A percentile compares a stretch with the other conserved stretches of the same genome.
Conservation (phyloP, 2,113 vertebrate species). For the Lasiurus cinereus region DNA sequence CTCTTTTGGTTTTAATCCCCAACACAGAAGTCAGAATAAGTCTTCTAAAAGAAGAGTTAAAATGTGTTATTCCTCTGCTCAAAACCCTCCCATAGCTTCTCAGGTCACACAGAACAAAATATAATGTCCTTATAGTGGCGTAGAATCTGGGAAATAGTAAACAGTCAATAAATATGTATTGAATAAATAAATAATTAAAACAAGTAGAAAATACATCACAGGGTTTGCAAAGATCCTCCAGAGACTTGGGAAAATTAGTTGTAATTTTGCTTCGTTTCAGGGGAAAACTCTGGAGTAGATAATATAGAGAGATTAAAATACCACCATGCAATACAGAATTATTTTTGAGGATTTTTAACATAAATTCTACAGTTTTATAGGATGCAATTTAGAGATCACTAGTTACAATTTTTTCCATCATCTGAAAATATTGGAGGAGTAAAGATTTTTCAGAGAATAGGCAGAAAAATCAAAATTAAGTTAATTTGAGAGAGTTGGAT, state of each 20-base stretch:
- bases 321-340: background rate
- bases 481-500: background rate
- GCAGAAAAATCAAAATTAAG: constrained; percentile 9
- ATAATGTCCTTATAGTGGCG: background rate
- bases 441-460: background rate
- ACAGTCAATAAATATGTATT: background rate
- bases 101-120: background rate
- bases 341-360: background rate
- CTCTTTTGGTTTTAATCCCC: background rate
- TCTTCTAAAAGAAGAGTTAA: background rate
- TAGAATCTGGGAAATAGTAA: background rate
- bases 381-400: background rate
- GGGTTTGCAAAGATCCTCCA: background rate
- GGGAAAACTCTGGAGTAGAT: background rate
- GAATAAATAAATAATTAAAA: constrained; percentile 38
- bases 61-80: background rate
- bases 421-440: background rate
- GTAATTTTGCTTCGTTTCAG: background rate
- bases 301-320: background rate
- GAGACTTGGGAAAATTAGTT: background rate
- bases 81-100: background rate
- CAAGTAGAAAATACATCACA: background rate
- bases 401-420: background rate
- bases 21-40: background rate
- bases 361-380: constrained; percentile 2